Evolutionary conservation across 2,113 vertebrate genomes (phyloP), one percentile per base, ranked within the genome.

Genomic region (Rousettus leschenaultii): DNA sequence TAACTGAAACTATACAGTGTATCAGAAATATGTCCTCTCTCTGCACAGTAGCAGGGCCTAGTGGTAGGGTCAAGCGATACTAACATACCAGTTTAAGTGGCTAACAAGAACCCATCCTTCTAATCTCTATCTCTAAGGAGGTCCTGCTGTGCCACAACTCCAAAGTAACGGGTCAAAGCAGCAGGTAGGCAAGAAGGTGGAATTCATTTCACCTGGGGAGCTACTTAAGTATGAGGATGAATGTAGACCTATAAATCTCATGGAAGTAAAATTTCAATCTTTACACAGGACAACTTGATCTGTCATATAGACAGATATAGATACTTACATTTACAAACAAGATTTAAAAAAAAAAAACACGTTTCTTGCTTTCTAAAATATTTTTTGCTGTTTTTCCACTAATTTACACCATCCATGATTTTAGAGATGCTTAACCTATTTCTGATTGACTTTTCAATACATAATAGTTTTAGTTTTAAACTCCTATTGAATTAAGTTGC

Each of bases 311-410:
- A 61, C 0, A 74, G 30, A 13, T 5, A 38, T 3, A 40, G n/a
- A n/a, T n/a, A n/a, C n/a, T n/a, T n/a, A n/a, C n/a, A n/a, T n/a
- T n/a, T n/a, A n/a, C n/a, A n/a, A n/a, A n/a, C n/a, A n/a, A n/a
- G n/a, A n/a, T n/a, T n/a, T n/a, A n/a, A n/a, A n/a, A n/a, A n/a
- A n/a, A n/a, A 92, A 86, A 93, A 73, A 74, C 6, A 77, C 7
- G 22, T 86, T 83, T 65, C 75, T 93, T 89, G 66, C 59, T 77
- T 70, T 92, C 65, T 63, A 74, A 21, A 48, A 15, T 61, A 26
- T 24, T 71, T 70, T 87, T 77, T 63, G 45, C 53, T 68, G 45
- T 59, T 94, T 95, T 95, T 40, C 68, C 82, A 97, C 45, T 85
- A 95, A 87, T 55, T 86, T 73, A 95, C 38, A 91, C 7, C 38